Percentiles rank a stretch among this genome's conserved stretches.
phyloP scores from a whole-genome alignment of 2,797 vertebrate species.

The Mus spretus region DNA sequence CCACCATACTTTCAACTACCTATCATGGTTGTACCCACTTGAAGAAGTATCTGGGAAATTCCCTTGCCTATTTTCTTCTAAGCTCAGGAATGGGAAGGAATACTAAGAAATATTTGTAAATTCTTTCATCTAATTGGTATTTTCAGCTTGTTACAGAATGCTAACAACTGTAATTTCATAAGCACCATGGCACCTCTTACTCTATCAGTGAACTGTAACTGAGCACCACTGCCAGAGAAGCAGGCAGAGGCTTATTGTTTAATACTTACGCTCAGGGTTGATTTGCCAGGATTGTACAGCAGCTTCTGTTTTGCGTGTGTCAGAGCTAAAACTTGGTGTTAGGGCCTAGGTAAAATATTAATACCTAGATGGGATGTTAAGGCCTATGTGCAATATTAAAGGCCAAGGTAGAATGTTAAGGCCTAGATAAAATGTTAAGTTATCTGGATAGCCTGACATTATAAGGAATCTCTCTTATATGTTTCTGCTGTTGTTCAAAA shows the following conservation, averaged over 20 bases:
- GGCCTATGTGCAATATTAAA: neutral
- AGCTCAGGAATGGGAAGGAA: neutral
- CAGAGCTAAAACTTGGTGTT: neutral
- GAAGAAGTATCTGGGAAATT: neutral
- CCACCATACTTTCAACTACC: neutral
- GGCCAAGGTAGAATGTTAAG: too few relatives aligned
- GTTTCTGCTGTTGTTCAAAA: neutral
- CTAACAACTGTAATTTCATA: neutral
- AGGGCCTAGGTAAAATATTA: neutral
- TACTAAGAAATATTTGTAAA: neutral
- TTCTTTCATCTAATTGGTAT: neutral
- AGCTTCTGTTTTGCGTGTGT: neutral
- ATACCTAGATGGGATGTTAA: neutral
- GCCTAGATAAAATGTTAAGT: neutral
- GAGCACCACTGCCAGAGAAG: neutral
- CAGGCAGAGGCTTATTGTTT: neutral
- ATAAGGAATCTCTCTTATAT: neutral
- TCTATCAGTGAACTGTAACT: neutral
- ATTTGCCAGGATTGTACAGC: accelerated
- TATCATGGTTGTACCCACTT: neutral
- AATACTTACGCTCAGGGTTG: neutral
- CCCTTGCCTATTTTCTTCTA: neutral
- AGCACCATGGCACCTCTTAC: neutral
- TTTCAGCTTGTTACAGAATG: neutral
- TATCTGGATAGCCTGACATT: neutral